phyloP scores from a whole-genome alignment of 2,113 vertebrate species.

The Mormoops blainvillei region DNA sequence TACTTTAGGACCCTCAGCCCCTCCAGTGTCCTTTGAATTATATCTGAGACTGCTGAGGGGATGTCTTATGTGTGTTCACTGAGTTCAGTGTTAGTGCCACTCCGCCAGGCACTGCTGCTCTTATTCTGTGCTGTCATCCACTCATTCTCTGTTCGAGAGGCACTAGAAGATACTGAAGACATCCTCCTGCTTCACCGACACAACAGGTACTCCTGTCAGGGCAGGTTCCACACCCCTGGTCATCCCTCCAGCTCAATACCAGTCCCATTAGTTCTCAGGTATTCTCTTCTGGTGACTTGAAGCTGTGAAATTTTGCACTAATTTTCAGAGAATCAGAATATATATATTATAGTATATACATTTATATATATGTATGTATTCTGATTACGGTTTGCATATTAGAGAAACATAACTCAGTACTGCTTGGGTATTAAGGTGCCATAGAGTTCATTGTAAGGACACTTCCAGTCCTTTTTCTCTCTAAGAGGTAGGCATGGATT shows the following conservation, averaged over 20 bases:
- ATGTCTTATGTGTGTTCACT: background rate
- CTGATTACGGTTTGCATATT: no score
- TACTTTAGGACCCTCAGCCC: background rate
- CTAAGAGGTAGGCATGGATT: background rate
- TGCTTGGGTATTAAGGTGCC: background rate
- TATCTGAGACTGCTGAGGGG: background rate
- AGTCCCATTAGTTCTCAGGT: background rate
- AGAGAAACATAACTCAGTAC: rapidly evolving
- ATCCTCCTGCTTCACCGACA: background rate
- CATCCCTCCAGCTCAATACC: background rate
- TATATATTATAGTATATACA: no score
- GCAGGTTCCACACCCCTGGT: background rate
- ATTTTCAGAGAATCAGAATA: background rate
- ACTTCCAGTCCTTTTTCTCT: background rate
- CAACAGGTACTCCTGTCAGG: rapidly evolving
- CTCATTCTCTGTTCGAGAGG: background rate
- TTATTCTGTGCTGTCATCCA: rapidly evolving
- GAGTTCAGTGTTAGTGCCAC: background rate
- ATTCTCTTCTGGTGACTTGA: background rate
- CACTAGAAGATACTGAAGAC: background rate
- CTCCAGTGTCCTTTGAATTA: background rate
- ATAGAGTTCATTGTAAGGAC: background rate
- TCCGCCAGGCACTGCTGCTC: background rate
- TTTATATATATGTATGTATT: no score
- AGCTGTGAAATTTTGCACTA: background rate